Conservation (phyloP, 2,113 vertebrate species). For the Chroicocephalus ridibundus region DNA sequence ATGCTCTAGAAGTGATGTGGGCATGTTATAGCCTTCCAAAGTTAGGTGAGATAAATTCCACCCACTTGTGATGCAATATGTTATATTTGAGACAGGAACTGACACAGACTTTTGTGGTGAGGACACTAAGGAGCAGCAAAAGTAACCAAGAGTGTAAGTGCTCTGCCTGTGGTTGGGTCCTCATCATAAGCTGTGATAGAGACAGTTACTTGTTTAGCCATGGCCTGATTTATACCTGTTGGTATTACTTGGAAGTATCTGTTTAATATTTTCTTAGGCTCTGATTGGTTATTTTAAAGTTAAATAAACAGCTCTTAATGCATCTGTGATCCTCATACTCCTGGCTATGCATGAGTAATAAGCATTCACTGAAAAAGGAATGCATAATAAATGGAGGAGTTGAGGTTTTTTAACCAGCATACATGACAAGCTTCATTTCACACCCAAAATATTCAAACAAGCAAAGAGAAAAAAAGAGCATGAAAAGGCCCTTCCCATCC, state of each 20-base stretch:
- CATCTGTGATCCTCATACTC: not conserved
- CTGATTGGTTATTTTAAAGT: not conserved
- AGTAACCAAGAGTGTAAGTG: not conserved
- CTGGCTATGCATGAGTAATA: not conserved
- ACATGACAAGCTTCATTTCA: not conserved
- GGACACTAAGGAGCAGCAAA: not conserved
- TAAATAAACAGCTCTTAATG: not conserved
- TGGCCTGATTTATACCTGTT: not conserved
- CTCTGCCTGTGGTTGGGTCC: not conserved
- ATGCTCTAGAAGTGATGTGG: not conserved
- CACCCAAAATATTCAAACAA: not conserved
- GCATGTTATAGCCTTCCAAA: not conserved
- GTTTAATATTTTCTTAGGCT: not conserved
- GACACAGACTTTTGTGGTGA: not conserved
- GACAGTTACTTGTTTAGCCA: not conserved
- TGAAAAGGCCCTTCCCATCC: not conserved
- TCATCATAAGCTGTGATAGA: not conserved
- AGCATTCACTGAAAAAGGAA: not conserved
- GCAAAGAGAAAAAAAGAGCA: not conserved
- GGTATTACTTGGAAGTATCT: not conserved
- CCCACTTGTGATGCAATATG: not conserved
- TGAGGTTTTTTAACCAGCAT: not conserved
- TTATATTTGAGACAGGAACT: not conserved
- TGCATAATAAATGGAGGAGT: not conserved
- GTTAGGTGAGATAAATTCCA: conserved; percentile 10